Evolutionary conservation across 2,888 invertebrate species (phyloP), one percentile per base, ranked within the genome.

Genomic region (Hirtodrosophila alboralis): DNA sequence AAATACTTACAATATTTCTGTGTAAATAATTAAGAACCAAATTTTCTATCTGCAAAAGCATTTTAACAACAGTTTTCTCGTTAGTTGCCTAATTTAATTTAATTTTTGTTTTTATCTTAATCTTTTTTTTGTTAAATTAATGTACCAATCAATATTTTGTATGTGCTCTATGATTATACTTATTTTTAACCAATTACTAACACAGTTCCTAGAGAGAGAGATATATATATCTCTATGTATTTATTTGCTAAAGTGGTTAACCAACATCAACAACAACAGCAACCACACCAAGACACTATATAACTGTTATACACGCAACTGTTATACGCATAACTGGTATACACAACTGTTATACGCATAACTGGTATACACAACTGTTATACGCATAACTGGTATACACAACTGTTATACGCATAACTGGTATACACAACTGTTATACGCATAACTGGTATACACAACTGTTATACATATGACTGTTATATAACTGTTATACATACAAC

Each of bases 141-240:
- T 58, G 65, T 64, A 58, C n/a, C n/a, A n/a, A n/a, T n/a, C 26
- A 73, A 44, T 57, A 45, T 74, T 41, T 52, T 69, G 52, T 67
- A 61, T 70, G 51, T 74, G 68, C 77, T 67, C 57, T 72, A 48
- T 64, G 58, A 79, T 62, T 67, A 44, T 48, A 53, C 47, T 53
- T 66, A 66, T 62, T 70, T n/a, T 81, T 75, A 68, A 83, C 75
- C 49, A 71, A 75, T 34, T 77, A 77, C 77, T 79, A 77, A 77
- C 77, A 83, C 72, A 65, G 74, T 57, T 61, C 43, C 36, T 53
- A 70, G 49, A 63, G 18, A 49, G n/a, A n/a, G n/a, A n/a, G n/a
- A n/a, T n/a, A n/a, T n/a, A n/a, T n/a, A n/a, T n/a, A n/a, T n/a
- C n/a, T n/a, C n/a, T n/a, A n/a, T n/a, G n/a, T n/a, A n/a, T 52